Percentiles rank a stretch among this genome's conserved stretches.
Evolutionary conservation across 53 echinoderm and acorn worm genomes (phyloP).

Genomic region (Stichopus horrens): DNA sequence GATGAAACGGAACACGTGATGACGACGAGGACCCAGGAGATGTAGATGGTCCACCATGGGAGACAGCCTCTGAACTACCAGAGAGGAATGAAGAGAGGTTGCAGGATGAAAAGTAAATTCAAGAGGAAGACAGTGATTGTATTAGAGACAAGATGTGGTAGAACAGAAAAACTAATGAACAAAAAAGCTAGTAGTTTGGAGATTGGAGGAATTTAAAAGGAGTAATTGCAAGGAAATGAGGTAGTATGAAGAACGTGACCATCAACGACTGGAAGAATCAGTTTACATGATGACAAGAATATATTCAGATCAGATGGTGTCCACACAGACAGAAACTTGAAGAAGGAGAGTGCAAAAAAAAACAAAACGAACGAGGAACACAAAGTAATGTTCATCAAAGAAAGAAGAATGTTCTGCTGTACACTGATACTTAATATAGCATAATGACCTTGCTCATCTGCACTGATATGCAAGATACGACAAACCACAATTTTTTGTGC

Average conservation of each 20-base stretch:
- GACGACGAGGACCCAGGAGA: constrained; percentile 72
- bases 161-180: not conserved
- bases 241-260: not conserved
- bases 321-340: not conserved
- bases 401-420: too few relatives aligned
- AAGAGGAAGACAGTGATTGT: not conserved
- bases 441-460: too few relatives aligned
- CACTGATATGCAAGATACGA: too few relatives aligned
- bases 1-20: constrained; percentile 57
- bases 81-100: constrained; percentile 1
- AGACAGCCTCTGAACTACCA: constrained; percentile 49
- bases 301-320: not conserved
- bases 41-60: constrained; percentile 91
- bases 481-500: too few relatives aligned
- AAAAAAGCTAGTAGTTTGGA: not conserved
- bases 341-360: not conserved
- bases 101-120: not conserved
- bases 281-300: not conserved
- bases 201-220: not conserved
- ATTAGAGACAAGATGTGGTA: not conserved
- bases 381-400: too few relatives aligned
- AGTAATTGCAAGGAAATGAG: not conserved
- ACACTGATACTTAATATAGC: too few relatives aligned
- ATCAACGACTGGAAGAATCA: too few relatives aligned
- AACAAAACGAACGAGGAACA: too few relatives aligned